Percentiles rank a stretch among this genome's conserved stretches.
Conservation (phyloP, 2,797 vertebrate species). For the Antennarius maculatus region DNA sequence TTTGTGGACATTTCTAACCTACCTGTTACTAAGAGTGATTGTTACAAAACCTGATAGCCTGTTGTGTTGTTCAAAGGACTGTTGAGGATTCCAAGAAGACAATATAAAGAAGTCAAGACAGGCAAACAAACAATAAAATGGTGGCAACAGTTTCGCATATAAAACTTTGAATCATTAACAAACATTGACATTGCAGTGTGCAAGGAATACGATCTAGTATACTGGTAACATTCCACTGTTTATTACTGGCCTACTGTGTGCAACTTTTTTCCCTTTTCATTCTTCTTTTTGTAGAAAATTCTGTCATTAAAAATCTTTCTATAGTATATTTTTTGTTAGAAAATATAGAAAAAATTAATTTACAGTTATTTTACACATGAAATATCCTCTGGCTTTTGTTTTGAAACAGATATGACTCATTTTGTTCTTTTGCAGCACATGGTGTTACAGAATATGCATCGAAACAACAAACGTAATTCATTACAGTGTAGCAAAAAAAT, state of each 20-base stretch:
- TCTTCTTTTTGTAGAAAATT: conserved; percentile 75
- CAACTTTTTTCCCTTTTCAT: conserved; percentile 71
- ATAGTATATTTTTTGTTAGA: conserved; percentile 73
- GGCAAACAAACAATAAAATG: background rate
- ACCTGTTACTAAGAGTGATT: conserved; percentile 29
- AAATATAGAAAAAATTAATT: conserved; percentile 82
- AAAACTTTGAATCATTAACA: conserved; percentile 61
- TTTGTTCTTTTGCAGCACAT: conserved; percentile 72
- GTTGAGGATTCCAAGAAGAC: conserved; percentile 2
- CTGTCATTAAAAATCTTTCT: conserved; percentile 76
- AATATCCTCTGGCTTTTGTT: conserved; percentile 78
- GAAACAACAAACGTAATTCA: conserved; percentile 72
- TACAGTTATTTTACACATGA: conserved; percentile 82
- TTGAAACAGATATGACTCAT: conserved; percentile 68
- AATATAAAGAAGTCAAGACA: conserved; percentile 8
- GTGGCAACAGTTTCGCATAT: conserved; percentile 43
- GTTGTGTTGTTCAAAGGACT: conserved; percentile 27
- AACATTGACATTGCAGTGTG: conserved; percentile 69
- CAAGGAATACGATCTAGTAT: conserved; percentile 74
- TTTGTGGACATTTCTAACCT: conserved; percentile 33
- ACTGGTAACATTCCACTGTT: conserved; percentile 79
- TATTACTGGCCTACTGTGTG: conserved; percentile 82
- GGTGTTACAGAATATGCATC: conserved; percentile 79
- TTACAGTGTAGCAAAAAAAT: conserved; percentile 63
- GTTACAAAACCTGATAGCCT: conserved; percentile 36